Percentiles rank a stretch among this genome's conserved stretches.
Conservation (phyloP, 2,888 invertebrate species). For the Lysandra coridon region DNA sequence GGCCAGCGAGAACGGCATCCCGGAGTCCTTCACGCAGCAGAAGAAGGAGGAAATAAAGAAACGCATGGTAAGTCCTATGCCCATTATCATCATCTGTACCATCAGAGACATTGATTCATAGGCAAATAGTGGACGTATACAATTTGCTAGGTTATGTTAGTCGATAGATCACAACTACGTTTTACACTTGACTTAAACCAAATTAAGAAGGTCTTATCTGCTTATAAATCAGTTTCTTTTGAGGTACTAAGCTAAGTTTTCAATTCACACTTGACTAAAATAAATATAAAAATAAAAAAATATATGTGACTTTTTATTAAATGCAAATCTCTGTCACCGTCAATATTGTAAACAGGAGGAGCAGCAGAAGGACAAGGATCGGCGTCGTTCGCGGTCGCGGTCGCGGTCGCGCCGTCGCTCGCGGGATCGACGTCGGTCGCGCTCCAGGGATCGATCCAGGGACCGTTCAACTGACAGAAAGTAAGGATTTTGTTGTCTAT, state of each 20-base stretch:
- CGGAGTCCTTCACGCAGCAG: conserved; percentile 95
- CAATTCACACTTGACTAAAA: too few species aligned
- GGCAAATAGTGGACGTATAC: too few species aligned
- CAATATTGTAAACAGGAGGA: conserved; percentile 50
- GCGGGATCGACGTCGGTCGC: conserved; percentile 67
- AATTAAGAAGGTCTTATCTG: too few species aligned
- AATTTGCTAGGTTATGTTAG: too few species aligned
- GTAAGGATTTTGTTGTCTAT: conserved; percentile 47
- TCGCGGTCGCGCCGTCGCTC: conserved; percentile 56
- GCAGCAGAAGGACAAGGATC: conserved; percentile 82
- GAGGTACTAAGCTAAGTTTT: too few species aligned
- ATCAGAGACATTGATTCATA: not conserved
- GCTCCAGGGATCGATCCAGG: conserved; percentile 63
- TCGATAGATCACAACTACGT: too few species aligned
- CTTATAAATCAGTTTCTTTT: too few species aligned
- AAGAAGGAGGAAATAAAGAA: conserved; percentile 98
- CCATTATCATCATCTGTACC: not conserved
- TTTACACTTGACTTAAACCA: too few species aligned
- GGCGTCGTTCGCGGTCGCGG: conserved; percentile 65
- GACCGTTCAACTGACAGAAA: conserved; percentile 71
- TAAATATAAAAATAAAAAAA: too few species aligned
- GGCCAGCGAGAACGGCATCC: conserved; percentile 97
- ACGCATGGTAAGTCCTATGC: conserved; percentile 83
- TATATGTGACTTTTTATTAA: not conserved
- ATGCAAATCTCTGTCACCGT: not conserved